Evolutionary conservation across 1,140 invertebrate species (phyloP), one percentile per base, ranked within the genome.

Genomic region (Drosophila subpulchrella): DNA sequence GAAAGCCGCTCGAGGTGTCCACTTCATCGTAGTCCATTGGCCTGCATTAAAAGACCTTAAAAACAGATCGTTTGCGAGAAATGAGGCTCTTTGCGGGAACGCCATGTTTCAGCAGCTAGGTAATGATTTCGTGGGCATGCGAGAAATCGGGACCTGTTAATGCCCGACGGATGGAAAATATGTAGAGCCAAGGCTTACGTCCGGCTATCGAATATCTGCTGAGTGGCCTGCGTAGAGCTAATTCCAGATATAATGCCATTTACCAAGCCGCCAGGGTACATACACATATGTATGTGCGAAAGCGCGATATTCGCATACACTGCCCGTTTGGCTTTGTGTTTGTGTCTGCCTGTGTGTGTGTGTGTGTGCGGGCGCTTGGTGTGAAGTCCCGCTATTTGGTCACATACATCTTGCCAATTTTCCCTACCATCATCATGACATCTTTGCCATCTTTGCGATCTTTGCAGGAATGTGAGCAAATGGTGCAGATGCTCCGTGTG

Each of bases 401-500:
- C 17, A 61, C 62, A 44, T 46, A 36, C 44, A 67, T 63, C 42
- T 71, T 48, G 39, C 53, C n/a, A 51, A 47, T 15, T 56, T 58
- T 15, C 6, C 44, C 24, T 6, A 46, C 13, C n/a, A 4, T 7
- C 15, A 0, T 51, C 42, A 46, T 42, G 41, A 27, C 27, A 27
- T 15, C 41, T 15, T 48, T 53, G 39, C 36, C 38, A n/a, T 66
- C 17, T 24, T 48, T 53, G 39, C 36, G 32, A n/a, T 66, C 17
- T 24, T 72, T 83, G 0, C 47, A 92, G 91, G 90, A 92, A 78
- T 95, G 95, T 74, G 93, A 96, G 95, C 95, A 94, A 94, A 97
- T 97, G 96, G 94, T 97, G 92, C 94, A 96, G 93, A 95, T 95
- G 93, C 97, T 97, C 94, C 95, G 96, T 76, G 96, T 97, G 44